Base-by-base conservation (phyloP, 2,113 vertebrate genomes). In the Asarcornis scutulata region DNA sequence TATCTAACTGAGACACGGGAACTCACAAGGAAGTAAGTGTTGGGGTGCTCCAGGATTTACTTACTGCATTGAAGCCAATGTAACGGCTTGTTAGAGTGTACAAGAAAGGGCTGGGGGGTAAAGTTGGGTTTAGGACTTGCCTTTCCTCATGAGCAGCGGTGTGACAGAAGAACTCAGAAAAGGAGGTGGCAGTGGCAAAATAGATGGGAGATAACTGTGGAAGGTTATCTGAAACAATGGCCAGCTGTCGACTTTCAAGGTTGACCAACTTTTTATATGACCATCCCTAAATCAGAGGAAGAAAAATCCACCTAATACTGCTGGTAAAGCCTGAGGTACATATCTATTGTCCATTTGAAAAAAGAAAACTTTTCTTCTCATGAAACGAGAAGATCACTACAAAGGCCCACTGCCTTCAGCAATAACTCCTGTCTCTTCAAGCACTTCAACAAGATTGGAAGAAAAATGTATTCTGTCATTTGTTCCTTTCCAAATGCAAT, bases 91-190 rank as follows among this genome's bases (percentile, higher is more conserved):
- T 48, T 50, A 25, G 7, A 59, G 4, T 11, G 6, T 17, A 7
- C 25, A 60, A 18, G 16, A 83, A 76, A 0, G 5, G 6, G 0
- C 2, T 40, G 1, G 3, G 15, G 6, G 2, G 1, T 68, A 27
- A 83, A 5, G 32, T n/a, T 72, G 6, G 9, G 10, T 82, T 87
- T 71, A 74, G 44, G 12, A 3, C 9, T 71, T 85, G 9, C 7
- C 13, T 3, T 55, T 76, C 5, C 38, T 80, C 32, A 15, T 3
- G 40, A 52, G 27, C 13, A 82, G 26, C 29, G 8, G 11, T 4
- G 2, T 80, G 42, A 31, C 2, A 48, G 4, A 75, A 21, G 23
- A 88, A 4, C 5, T 73, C 17, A 34, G 58, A 67, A 79, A 76
- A 5, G 17, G 7, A 69, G 4, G 23, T 52, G 31, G 17, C 6